Conservation (phyloP, 2,113 vertebrate species). For the Tenrec ecaudatus region DNA sequence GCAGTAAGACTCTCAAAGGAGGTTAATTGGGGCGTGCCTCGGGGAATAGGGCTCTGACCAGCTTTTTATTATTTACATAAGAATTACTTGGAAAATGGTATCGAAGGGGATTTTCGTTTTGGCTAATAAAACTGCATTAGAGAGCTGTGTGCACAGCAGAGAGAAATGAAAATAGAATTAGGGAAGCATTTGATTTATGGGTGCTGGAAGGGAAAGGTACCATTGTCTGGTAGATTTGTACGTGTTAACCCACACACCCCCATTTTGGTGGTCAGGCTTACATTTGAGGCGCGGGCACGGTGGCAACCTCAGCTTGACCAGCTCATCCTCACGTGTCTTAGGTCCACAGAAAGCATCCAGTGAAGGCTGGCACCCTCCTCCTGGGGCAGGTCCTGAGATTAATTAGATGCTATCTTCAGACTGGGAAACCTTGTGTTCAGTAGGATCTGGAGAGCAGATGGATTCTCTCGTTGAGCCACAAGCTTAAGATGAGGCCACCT, state of each 20-base stretch:
- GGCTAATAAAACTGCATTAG: conserved; percentile 75
- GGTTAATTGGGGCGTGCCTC: conserved; percentile 85
- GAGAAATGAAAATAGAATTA: conserved; percentile 77
- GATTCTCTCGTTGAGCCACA: not conserved
- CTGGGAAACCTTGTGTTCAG: not conserved
- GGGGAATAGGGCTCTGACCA: conserved; percentile 77
- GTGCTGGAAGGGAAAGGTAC: conserved; percentile 39
- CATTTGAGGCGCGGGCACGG: not conserved
- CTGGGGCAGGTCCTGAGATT: not conserved
- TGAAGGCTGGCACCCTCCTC: not conserved
- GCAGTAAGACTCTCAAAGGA: conserved; percentile 85
- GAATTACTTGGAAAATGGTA: conserved; percentile 83
- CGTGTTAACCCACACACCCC: not conserved
- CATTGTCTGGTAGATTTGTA: not conserved
- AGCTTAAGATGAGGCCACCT: not conserved
- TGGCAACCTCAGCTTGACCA: not conserved
- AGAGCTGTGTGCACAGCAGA: not conserved
- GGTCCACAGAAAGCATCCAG: not conserved
- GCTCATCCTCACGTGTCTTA: not conserved
- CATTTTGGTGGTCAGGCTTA: not conserved
- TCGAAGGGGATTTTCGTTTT: conserved; percentile 77
- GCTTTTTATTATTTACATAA: conserved; percentile 87
- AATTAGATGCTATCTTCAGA: conserved; percentile 16
- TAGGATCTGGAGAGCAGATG: not conserved
- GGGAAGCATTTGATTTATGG: conserved; percentile 77